Evolutionary conservation across 2,797 vertebrate genomes (phyloP), one percentile per base, ranked within the genome.

Genomic region (Hafferia zeledoni): DNA sequence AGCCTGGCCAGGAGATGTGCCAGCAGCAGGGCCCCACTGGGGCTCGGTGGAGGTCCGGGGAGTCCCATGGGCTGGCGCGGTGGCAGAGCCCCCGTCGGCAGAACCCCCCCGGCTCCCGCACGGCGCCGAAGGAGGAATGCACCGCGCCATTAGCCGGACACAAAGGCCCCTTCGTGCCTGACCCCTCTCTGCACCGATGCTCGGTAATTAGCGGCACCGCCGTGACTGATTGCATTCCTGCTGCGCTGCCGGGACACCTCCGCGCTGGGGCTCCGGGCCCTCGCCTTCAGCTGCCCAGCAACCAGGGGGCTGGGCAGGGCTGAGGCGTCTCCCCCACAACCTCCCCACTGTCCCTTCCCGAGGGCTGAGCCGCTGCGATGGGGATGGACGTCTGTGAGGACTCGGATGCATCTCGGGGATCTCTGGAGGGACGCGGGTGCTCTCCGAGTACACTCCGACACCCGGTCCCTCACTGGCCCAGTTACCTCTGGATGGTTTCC

Each of bases 401-500:
- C 35, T 0, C 5, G 43, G 57, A 20, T 25, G 23, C 24, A 31
- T 18, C 76, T 23, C 71, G 16, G 25, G 20, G 30, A 14, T 37
- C 24, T 67, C 77, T 69, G 64, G 16, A 64, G 43, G n/a, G 24
- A n/a, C 1, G 2, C 1, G 0, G 24, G 15, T 9, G 8, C 19
- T 41, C 35, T 43, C 33, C 0, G 1, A 33, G 24, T 13, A 0
- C 46, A 20, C 30, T 64, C 70, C 2, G 9, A 25, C 41, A 18
- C 6, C 59, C 3, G 0, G 5, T 41, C 20, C 76, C 87, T 8
- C 17, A 2, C 24, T 1, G 0, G 13, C 76, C 44, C 94, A 82
- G 1, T 87, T 97, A 99, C 99, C 98, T 99, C 95, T 97, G 95
- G 95, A 99, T 98, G 87, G 97, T 98, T 16, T 98, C 99, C 91